Percentiles rank a stretch among this genome's conserved stretches.
Evolutionary conservation across 2,797 vertebrate species (phyloP).

Genomic region (Enoplosus armatus): DNA sequence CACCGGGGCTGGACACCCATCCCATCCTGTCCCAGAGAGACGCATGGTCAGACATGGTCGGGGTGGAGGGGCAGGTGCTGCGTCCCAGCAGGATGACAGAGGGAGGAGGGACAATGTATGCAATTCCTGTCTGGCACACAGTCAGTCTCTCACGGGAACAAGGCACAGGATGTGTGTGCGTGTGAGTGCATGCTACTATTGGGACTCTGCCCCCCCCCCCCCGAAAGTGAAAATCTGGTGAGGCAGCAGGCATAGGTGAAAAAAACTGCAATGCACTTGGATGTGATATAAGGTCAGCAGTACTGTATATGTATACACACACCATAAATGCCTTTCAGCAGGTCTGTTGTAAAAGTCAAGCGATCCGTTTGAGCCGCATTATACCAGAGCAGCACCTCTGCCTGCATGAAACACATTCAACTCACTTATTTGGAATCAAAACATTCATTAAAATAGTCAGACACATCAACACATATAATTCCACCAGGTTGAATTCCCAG

Average conservation of each 20-base stretch:
- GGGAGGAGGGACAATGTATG: slow-evolving; percentile 62
- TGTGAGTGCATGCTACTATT: slow-evolving; percentile 42
- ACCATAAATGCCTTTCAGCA: slow-evolving; percentile 53
- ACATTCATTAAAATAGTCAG: neutral
- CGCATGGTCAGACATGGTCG: slow-evolving; percentile 28
- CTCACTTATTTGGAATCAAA: slow-evolving; percentile 3
- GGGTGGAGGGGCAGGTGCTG: slow-evolving; percentile 61
- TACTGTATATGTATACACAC: slow-evolving; percentile 35
- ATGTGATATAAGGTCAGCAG: slow-evolving; percentile 64
- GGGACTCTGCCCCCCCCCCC: slow-evolving; percentile 44
- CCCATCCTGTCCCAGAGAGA: slow-evolving; percentile 67
- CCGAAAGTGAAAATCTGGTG: slow-evolving; percentile 77
- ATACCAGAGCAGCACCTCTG: slow-evolving; percentile 1
- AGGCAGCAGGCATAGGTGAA: slow-evolving; percentile 75
- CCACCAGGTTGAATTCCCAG: neutral
- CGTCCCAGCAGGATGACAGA: slow-evolving; percentile 53
- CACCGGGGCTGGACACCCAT: slow-evolving; percentile 46
- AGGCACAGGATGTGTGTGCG: slow-evolving; percentile 59
- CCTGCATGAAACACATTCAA: slow-evolving; percentile 18
- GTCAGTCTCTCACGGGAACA: slow-evolving; percentile 80
- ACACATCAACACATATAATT: neutral
- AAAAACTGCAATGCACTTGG: slow-evolving; percentile 57
- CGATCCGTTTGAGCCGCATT: slow-evolving; percentile 26
- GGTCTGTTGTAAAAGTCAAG: slow-evolving; percentile 52
- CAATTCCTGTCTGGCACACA: slow-evolving; percentile 78